phyloP scores from a whole-genome alignment of 1,140 invertebrate genomes.

The Temnothorax curvispinosus region DNA sequence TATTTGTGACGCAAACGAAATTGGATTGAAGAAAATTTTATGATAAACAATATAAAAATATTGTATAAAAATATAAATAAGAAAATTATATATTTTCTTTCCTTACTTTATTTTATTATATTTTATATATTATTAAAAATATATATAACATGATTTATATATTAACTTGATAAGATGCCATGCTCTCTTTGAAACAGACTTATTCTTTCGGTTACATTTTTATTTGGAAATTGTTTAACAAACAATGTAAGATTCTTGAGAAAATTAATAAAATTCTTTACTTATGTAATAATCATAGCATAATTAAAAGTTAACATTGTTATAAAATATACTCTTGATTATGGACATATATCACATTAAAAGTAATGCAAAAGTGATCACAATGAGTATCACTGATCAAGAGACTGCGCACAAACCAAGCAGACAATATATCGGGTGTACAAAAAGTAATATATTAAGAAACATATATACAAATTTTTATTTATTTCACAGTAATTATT shows the following conservation, averaged over 20 bases:
- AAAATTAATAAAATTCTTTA: neutral
- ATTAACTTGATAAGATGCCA: neutral
- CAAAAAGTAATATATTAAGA: slow-evolving; percentile 1
- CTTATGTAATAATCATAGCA: neutral
- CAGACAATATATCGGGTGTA: slow-evolving; percentile 2
- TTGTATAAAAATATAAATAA: neutral
- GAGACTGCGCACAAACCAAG: slow-evolving; percentile 14
- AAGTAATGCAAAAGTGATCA: neutral
- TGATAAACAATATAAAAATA: neutral
- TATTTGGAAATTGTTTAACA: neutral
- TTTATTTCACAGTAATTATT: neutral
- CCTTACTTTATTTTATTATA: neutral
- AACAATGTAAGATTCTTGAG: neutral
- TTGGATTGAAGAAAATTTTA: neutral
- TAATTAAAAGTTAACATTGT: slow-evolving; percentile 9
- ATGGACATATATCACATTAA: neutral
- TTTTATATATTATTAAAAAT: neutral
- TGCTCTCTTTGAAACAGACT: neutral
- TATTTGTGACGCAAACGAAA: neutral
- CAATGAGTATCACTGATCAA: slow-evolving; percentile 33
- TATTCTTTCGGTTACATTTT: neutral
- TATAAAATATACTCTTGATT: neutral
- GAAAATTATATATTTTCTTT: neutral
- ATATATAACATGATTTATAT: neutral
- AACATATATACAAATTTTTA: neutral